Evolutionary conservation across 2,888 invertebrate genomes (phyloP).

Genomic region (Seira ritae): DNA sequence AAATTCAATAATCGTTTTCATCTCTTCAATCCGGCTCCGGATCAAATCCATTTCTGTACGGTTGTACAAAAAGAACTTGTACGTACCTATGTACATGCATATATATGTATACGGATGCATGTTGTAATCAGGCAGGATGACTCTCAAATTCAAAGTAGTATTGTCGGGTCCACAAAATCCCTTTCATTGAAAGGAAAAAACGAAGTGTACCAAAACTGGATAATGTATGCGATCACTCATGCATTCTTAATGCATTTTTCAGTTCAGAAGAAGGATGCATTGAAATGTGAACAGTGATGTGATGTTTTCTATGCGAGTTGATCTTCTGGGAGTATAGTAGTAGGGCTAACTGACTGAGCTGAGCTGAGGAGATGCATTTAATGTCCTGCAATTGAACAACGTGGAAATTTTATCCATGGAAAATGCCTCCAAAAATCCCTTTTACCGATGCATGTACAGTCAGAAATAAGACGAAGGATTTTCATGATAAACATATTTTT

Average conservation of each 20-base stretch:
- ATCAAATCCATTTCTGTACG: not conserved
- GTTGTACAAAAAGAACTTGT: too few relatives aligned
- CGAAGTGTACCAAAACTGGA: slow-evolving; percentile 49
- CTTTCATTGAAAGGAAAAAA: not conserved
- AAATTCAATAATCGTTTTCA: slow-evolving; percentile 11
- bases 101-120: too few relatives aligned
- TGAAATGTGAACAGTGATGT: slow-evolving; percentile 53
- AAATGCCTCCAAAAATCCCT: too few relatives aligned
- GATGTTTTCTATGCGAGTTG: slow-evolving; percentile 32
- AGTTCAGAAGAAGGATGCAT: slow-evolving; percentile 54
- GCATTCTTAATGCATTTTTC: slow-evolving; percentile 61
- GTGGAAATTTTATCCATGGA: not conserved
- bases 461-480: too few relatives aligned
- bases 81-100: not conserved
- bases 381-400: slow-evolving; percentile 19
- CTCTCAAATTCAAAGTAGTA: not conserved
- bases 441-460: too few relatives aligned
- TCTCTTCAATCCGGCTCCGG: slow-evolving; percentile 6
- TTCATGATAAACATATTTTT: too few relatives aligned
- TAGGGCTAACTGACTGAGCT: too few relatives aligned
- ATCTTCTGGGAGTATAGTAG: slow-evolving; percentile 8
- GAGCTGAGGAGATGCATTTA: not conserved
- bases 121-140: slow-evolving; percentile 10
- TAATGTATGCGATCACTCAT: slow-evolving; percentile 65
- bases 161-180: slow-evolving; percentile 3